Base-by-base conservation (phyloP, 2,888 invertebrate genomes). In the Microdon myrmicae region DNA sequence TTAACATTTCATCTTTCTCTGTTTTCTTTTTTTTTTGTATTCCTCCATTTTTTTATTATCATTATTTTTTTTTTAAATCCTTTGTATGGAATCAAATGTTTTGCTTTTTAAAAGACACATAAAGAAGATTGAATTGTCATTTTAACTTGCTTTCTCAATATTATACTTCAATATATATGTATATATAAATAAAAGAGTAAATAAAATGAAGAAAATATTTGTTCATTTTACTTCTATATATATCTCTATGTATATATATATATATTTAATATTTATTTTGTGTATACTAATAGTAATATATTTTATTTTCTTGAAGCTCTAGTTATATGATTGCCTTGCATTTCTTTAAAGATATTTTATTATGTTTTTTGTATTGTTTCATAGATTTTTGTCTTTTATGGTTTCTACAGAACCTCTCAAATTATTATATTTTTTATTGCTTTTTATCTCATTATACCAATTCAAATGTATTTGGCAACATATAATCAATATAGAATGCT, bases 241-340 rank as follows among this genome's bases (percentile, higher is more conserved):
- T 66, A 68, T 72, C 69, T 71, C 70, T 66, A 60, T 56, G 43
- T 55, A 31, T 51, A 37, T 43, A 53, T 70, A 60, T 54, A 53
- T 25, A 29, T 20, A 10, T 32, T 29, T 64, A 55, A 55, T 44
- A 68, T 67, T 60, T 66, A 51, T 56, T 78, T 75, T 77, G 60
- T 79, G 77, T 81, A 81, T 79, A 82, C 75, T 75, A 75, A 77
- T 81, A 81, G 78, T 79, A 79, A 80, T 78, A 60, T 49, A 38
- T 38, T 79, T 23, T 45, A 82, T 82, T 47, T 69, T 67, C 54
- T 68, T 75, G 76, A 78, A 77, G 78, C 77, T 78, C 77, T 78
- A 77, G 75, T 75, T 75, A 70, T 75, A 78, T 77, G 77, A 77
- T 77, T 77, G 77, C 77, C 77, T 75, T 78, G 77, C 77, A 78